Evolutionary conservation across 2,888 invertebrate genomes (phyloP).

Genomic region (Dexiosoma caninum): DNA sequence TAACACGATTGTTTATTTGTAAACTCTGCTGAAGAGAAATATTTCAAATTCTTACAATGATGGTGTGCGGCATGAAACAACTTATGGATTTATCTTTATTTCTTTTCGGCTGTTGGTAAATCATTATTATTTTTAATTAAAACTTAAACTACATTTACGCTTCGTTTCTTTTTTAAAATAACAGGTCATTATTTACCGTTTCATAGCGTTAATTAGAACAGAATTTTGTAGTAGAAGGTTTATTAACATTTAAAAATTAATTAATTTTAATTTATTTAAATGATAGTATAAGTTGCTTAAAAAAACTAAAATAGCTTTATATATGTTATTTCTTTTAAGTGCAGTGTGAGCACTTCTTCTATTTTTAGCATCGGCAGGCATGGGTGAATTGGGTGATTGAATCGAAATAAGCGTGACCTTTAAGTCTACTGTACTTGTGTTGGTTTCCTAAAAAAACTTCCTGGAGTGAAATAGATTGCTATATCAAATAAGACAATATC

Average conservation of each 20-base stretch:
- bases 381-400: no score
- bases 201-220: not conserved
- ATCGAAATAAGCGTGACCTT: no score
- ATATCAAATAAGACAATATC: no score
- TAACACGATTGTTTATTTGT: not conserved
- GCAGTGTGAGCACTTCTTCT: no score
- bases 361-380: no score
- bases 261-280: no score
- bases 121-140: slow-evolving; percentile 45
- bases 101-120: slow-evolving; percentile 20
- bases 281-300: no score
- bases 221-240: slow-evolving; percentile 24
- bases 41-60: not conserved
- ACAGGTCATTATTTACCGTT: slow-evolving; percentile 34
- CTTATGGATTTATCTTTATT: slow-evolving; percentile 1
- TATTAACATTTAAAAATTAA: slow-evolving; percentile 11
- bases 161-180: slow-evolving; percentile 31
- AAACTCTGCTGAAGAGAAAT: not conserved
- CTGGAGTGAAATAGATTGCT: no score
- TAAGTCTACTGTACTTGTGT: no score
- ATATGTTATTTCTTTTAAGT: no score
- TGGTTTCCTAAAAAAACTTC: no score
- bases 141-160: slow-evolving; percentile 28
- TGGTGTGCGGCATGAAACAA: slow-evolving; percentile 35
- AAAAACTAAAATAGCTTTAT: no score